These are phyloP conservation scores for Zophobas atratus DNA, from an alignment of 1,140 invertebrate genomes.

Conservation along the genomic window DNA sequence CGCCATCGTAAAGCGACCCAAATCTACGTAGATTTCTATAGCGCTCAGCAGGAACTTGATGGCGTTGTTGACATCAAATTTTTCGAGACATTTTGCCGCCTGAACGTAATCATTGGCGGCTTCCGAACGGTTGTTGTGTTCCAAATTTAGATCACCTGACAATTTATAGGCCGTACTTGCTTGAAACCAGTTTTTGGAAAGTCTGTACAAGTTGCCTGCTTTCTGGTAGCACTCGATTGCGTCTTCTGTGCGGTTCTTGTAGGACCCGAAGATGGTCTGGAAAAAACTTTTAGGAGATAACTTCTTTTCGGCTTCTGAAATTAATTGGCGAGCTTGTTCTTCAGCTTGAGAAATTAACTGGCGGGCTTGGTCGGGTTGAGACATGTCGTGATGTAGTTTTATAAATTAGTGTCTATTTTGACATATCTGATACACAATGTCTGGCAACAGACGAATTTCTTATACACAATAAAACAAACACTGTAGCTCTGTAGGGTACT, in stretches of 20 bases:
- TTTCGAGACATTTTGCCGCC: slow-evolving; percentile 97
- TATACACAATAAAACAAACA: too few relatives aligned
- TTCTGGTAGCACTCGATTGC: slow-evolving; percentile 96
- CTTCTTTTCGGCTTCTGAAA: slow-evolving; percentile 94
- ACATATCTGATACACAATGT: too few relatives aligned
- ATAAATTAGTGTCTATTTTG: too few relatives aligned
- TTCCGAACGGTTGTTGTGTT: slow-evolving; percentile 91
- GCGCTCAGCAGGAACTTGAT: slow-evolving; percentile 92
- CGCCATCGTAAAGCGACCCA: slow-evolving; percentile 97
- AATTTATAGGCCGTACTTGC: slow-evolving; percentile 95
- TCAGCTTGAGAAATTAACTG: slow-evolving; percentile 69
- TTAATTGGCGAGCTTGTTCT: slow-evolving; percentile 90
- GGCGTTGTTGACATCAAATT: slow-evolving; percentile 92
- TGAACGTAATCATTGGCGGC: slow-evolving; percentile 95
- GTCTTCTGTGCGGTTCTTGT: slow-evolving; percentile 88
- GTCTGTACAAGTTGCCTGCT: slow-evolving; percentile 98
- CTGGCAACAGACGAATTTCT: too few relatives aligned
- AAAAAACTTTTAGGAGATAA: slow-evolving; percentile 89
- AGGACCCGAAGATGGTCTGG: slow-evolving; percentile 79
- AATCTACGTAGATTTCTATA: slow-evolving; percentile 98
- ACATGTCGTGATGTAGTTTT: too few relatives aligned
- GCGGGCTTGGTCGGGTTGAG: neutral
- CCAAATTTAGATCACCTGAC: slow-evolving; percentile 89
- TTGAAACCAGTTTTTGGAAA: slow-evolving; percentile 97
- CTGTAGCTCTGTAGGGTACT: too few relatives aligned